Evolutionary conservation across 2,888 invertebrate genomes (phyloP), one percentile per base, ranked within the genome.

Genomic region (Eristalinus aeneus): DNA sequence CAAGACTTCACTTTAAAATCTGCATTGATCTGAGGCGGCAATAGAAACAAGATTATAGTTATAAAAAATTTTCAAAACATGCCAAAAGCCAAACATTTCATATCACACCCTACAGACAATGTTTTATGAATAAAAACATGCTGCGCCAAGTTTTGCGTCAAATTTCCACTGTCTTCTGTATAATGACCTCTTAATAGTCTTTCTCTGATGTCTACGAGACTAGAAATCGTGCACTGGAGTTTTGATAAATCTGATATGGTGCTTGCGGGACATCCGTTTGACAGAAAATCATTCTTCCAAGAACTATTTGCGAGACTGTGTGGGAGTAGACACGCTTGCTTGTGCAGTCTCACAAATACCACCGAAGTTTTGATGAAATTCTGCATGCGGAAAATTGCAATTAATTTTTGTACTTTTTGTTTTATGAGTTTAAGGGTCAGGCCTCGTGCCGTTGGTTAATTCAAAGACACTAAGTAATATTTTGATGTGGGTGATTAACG

Each of bases 131-230:
- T 32, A 20, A 10, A 68, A 78, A 64, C 76, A 61, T 69, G 63
- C 63, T 69, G 46, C n/a, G 75, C 67, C 60, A 75, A 64, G 54
- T 53, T 68, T 79, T 60, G 71, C 79, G 68, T 85, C 81, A 32
- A 72, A 73, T 85, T 85, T 85, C 81, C 23, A 20, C 34, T 31
- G 58, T 64, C 67, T 73, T 72, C 72, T 76, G 80, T 76, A 71
- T 86, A 77, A 86, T 78, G 82, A 82, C 82, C 86, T 82, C 76
- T 86, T 82, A 82, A 86, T 86, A 31, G 77, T 74, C 74, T 86
- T 69, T 78, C 74, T 54, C 68, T 86, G 73, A 74, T 82, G 82
- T 77, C 74, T 74, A 67, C 69, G 46, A 71, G 20, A 23, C 64
- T 74, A 27, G 76, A 73, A 77, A 23, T 60, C 73, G 67, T 31